These are phyloP conservation scores for Eupithecia insigniata DNA, from an alignment of 2,888 invertebrate species.

Conservation along the genomic window DNA sequence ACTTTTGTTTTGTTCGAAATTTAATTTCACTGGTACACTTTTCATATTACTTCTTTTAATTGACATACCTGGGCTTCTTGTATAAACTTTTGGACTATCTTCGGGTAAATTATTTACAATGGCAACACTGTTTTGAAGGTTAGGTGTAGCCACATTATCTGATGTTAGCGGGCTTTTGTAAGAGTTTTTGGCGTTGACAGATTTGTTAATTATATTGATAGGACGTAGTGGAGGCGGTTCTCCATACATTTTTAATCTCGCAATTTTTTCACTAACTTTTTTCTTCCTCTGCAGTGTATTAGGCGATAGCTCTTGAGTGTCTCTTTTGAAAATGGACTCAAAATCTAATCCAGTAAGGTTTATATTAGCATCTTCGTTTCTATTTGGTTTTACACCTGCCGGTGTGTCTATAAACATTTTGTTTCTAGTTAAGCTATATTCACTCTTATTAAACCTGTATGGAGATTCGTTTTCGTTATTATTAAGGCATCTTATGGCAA, in stretches of 20 bases:
- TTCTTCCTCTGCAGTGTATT: conserved; percentile 62
- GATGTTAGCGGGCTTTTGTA: conserved; percentile 70
- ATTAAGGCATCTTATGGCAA: conserved; percentile 45
- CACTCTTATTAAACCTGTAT: conserved; percentile 61
- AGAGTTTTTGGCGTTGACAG: conserved; percentile 64
- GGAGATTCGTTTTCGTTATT: conserved; percentile 69
- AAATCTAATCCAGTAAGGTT: conserved; percentile 75
- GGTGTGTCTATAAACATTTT: conserved; percentile 70
- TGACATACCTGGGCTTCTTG: conserved; percentile 58
- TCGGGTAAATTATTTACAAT: conserved; percentile 45
- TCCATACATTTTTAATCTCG: conserved; percentile 80
- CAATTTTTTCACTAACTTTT: conserved; percentile 72
- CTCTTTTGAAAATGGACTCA: conserved; percentile 73
- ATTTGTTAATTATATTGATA: conserved; percentile 70
- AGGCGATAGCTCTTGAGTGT: conserved; percentile 59
- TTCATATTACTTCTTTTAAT: conserved; percentile 60
- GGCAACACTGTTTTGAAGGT: conserved; percentile 38
- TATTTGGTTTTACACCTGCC: conserved; percentile 44
- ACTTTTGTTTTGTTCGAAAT: conserved; percentile 56
- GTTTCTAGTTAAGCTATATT: conserved; percentile 61
- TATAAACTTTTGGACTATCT: conserved; percentile 38
- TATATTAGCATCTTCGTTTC: conserved; percentile 55
- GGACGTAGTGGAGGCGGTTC: conserved; percentile 83
- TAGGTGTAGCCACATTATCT: conserved; percentile 35
- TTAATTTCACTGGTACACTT: conserved; percentile 55